Evolutionary conservation across 2,888 invertebrate genomes (phyloP).

Genomic region (Omphaloscelis lunosa): DNA sequence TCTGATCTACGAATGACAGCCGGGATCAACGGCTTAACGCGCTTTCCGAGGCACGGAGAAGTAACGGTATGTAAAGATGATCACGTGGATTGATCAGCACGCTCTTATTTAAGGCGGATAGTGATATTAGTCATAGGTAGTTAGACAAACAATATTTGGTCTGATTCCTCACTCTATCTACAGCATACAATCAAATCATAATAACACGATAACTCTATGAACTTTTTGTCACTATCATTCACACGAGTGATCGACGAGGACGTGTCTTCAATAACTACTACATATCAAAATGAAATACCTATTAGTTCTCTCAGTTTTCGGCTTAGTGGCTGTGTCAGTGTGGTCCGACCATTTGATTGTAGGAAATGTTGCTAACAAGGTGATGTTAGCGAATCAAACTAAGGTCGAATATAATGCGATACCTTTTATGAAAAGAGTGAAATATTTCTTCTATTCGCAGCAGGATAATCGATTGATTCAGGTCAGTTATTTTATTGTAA

Average conservation of each 20-base stretch:
- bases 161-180: conserved; percentile 9
- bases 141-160: no score
- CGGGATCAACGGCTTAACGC: no score
- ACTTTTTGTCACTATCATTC: conserved; percentile 31
- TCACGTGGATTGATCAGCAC: no score
- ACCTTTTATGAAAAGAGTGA: conserved; percentile 83
- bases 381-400: conserved; percentile 63
- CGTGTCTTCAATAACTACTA: conserved; percentile 15
- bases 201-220: conserved; percentile 56
- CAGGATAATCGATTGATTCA: conserved; percentile 73
- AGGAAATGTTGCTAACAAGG: conserved; percentile 54
- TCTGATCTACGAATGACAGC: no score
- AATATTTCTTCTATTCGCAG: conserved; percentile 77
- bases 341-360: conserved; percentile 49
- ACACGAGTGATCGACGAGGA: background rate
- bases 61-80: no score
- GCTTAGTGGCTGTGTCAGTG: conserved; percentile 5
- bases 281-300: conserved; percentile 46
- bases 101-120: no score
- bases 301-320: conserved; percentile 21
- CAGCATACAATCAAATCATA: conserved; percentile 42
- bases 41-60: no score
- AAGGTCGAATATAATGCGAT: conserved; percentile 79
- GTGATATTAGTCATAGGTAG: no score
- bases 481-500: conserved; percentile 62